Evolutionary conservation across 37 sponge, comb jelly and placozoan genomes (phyloP).

Genomic region (Dysidea cf. avara): DNA sequence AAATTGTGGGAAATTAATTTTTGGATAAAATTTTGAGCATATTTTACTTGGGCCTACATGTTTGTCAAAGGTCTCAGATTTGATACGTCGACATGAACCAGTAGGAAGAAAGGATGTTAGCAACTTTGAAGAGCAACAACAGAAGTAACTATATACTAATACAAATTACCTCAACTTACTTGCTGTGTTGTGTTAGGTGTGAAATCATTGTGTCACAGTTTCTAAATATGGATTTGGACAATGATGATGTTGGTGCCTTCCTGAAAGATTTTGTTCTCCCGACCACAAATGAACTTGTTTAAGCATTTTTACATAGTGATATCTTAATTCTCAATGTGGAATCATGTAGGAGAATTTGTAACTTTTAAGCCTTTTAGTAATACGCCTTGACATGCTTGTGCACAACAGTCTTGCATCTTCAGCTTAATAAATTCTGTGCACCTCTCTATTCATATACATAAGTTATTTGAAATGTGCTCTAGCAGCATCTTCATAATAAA

Average conservation of each 20-base stretch:
- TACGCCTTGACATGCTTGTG: too few species aligned
- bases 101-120: slow-evolving; percentile 17
- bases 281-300: slow-evolving; percentile 43
- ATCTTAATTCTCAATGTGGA: too few species aligned
- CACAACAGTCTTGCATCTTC: too few species aligned
- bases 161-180: background rate
- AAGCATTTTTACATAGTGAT: slow-evolving; percentile 1
- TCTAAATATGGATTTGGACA: slow-evolving; percentile 63
- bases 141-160: background rate
- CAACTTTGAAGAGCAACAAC: slow-evolving; percentile 33
- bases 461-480: too few species aligned
- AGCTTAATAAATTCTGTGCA: too few species aligned
- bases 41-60: too few species aligned
- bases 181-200: slow-evolving; percentile 37
- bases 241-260: slow-evolving; percentile 51
- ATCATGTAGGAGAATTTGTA: too few species aligned
- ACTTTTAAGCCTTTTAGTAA: too few species aligned
- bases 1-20: too few species aligned
- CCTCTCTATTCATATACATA: too few species aligned
- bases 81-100: slow-evolving; percentile 56
- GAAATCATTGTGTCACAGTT: slow-evolving; percentile 58
- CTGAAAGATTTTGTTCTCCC: slow-evolving; percentile 77
- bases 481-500: too few species aligned
- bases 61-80: slow-evolving; percentile 74
- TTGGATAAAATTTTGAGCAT: too few species aligned